Percentiles rank a stretch among this genome's conserved stretches.
Conservation (phyloP, 1,140 invertebrate species). For the Dendroctonus ponderosae region DNA sequence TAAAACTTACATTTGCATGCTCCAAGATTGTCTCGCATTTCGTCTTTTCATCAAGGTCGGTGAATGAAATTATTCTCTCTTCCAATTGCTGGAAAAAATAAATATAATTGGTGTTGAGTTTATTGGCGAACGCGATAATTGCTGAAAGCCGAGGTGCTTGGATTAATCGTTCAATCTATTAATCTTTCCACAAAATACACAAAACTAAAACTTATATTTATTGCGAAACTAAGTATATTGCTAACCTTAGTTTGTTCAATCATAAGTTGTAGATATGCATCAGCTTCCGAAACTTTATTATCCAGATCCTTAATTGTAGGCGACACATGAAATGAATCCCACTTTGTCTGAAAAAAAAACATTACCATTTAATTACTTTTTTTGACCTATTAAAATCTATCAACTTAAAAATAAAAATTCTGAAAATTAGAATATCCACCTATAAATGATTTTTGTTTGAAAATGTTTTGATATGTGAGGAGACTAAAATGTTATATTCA, state of each 20-base stretch:
- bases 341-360: conserved; percentile 54
- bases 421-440: no score
- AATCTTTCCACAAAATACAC: no score
- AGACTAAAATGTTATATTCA: no score
- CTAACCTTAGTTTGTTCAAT: conserved; percentile 87
- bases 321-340: conserved; percentile 60
- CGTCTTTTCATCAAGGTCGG: conserved; percentile 63
- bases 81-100: conserved; percentile 61
- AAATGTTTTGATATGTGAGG: no score
- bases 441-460: no score
- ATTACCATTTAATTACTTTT: conserved; percentile 11
- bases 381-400: no score
- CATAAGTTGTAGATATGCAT: conserved; percentile 93
- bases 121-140: no score
- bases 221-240: conserved; percentile 5
- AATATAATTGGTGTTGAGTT: no score
- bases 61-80: conserved; percentile 62
- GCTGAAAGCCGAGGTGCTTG: no score
- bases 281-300: conserved; percentile 88
- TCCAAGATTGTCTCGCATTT: conserved; percentile 65
- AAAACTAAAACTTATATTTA: neutral
- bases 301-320: conserved; percentile 80
- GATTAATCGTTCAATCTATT: no score
- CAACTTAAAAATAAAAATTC: no score
- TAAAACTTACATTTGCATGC: conserved; percentile 60